These are phyloP conservation scores for Penaeus vannamei DNA, from an alignment of 1,140 invertebrate genomes.

Conservation along the genomic window DNA sequence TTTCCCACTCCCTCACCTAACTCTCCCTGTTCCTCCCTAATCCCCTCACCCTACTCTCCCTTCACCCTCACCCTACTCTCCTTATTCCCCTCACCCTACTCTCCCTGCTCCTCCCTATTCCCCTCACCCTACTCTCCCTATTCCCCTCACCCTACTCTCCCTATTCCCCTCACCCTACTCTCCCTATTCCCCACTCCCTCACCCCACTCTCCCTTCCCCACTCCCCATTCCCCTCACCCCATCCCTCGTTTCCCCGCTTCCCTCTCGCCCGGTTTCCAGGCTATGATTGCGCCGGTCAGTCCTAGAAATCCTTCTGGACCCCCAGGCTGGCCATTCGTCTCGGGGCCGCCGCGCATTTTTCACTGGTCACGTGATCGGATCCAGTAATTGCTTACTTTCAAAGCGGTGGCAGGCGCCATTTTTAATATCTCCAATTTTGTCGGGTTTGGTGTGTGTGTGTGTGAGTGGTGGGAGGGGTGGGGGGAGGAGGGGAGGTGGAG, in stretches of 20 bases:
- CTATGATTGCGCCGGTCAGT: slow-evolving; percentile 60
- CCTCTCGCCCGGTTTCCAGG: slow-evolving; percentile 27
- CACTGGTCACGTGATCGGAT: slow-evolving; percentile 63
- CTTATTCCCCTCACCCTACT: too few relatives aligned
- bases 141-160: too few relatives aligned
- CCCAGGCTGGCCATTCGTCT: slow-evolving; percentile 60
- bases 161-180: background rate
- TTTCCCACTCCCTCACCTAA: too few relatives aligned
- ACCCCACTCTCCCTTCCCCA: too few relatives aligned
- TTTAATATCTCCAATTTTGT: slow-evolving; percentile 66
- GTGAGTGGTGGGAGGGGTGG: too few relatives aligned
- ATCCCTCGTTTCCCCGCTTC: background rate
- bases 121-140: background rate
- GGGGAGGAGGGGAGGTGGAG: too few relatives aligned
- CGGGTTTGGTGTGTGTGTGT: background rate
- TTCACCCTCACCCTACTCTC: too few relatives aligned
- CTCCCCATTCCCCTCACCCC: background rate
- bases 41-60: background rate
- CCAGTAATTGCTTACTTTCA: slow-evolving; percentile 66
- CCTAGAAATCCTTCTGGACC: slow-evolving; percentile 59
- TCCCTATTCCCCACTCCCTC: background rate
- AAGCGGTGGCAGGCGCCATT: slow-evolving; percentile 61
- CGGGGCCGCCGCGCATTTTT: slow-evolving; percentile 60
- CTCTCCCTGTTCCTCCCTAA: too few relatives aligned
- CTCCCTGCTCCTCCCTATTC: background rate